Base-by-base conservation (phyloP, 64 coral and sea anemone genomes). In the Stichodactyla mertensii region DNA sequence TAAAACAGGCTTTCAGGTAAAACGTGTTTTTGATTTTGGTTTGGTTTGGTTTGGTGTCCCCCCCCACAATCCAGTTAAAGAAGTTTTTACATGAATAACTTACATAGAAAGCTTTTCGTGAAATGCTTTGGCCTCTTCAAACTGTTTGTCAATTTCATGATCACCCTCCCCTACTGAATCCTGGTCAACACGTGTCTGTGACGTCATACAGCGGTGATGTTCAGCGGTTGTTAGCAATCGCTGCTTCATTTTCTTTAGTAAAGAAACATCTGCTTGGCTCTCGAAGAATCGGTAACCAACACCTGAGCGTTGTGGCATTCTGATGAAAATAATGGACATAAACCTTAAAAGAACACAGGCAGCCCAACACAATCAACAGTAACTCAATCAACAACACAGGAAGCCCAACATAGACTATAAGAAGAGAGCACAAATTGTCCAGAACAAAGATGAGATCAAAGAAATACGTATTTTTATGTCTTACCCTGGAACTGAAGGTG, bases 231-330 rank as follows among this genome's bases (percentile, higher is more conserved):
- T 87, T 57, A 92, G 90, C 10, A 99, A 85, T 27, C 97, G 87
- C 18, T 92, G 87, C 86, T 99, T 99, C 88, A 99, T 92, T 71
- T 90, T 99, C 93, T 99, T 95, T 22, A 92, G 55, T 19, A 92
- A 83, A 1, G 93, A 94, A 7, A 89, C 89, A 31, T 99, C 52
- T 78, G 55, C 70, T 31, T 87, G 91, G 71, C 97, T 90, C 19
- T 99, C 97, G 66, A 99, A 99, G 87, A 92, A 99, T 54, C 93
- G 86, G 79, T 89, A 90, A 2, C 97, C 97, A 80, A 99, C 88
- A 79, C 97, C 88, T 45, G 79, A 77, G 7, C 93, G 91, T 22
- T 92, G 85, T 6, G 90, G 93, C 82, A 95, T 64, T 14, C 97
- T 99, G 89, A 4, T 74, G 20, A 52, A 19, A 85, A 27, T 20